Evolutionary conservation across 2,888 invertebrate genomes (phyloP), one percentile per base, ranked within the genome.

Genomic region (Aleiodes leptofemur): DNA sequence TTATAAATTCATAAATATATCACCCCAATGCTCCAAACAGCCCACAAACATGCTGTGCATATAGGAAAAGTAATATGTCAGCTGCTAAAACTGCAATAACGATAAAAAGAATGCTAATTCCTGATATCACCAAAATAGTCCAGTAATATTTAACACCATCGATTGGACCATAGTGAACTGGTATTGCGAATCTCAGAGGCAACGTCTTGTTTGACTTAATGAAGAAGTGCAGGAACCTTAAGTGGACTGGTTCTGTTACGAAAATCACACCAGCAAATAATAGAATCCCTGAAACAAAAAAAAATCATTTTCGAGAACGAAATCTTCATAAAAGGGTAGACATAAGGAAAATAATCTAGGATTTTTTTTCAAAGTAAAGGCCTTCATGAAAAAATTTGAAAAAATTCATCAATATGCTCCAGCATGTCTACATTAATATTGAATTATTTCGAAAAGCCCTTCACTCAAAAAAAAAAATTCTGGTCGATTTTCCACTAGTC

Each of bases 11-110:
- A 48, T 9, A 61, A 50, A 9, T 59, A 29, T 11, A 34, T 70
- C 66, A 76, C 76, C 73, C 69, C 9, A 76, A 38, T 7, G 66
- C 43, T 55, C 53, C 72, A 61, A 77, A 77, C 43, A 72, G 38
- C 23, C 72, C 71, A 56, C 77, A 77, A 2, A 48, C 68, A 61
- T 77, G 77, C 48, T 69, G 51, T n/a, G 72, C 59, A 29, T 69
- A 64, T 9, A 72, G 7, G 16, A 77, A 64, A 1, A 72, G 55
- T 43, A 74, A 53, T 8, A 61, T 31, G 56, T 77, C 77, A 8
- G 34, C 31, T 7, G 74, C 72, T 29, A 55, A 9, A 14, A 64
- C 51, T 4, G 48, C 43, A 8, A 43, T n/a, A 0, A 66, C 29
- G 8, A 70, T 50, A n/a, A 3, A 29, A 8, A 64, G 5, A 55